Evolutionary conservation across 1,140 invertebrate genomes (phyloP).

Genomic region (Diuraphis noxia): DNA sequence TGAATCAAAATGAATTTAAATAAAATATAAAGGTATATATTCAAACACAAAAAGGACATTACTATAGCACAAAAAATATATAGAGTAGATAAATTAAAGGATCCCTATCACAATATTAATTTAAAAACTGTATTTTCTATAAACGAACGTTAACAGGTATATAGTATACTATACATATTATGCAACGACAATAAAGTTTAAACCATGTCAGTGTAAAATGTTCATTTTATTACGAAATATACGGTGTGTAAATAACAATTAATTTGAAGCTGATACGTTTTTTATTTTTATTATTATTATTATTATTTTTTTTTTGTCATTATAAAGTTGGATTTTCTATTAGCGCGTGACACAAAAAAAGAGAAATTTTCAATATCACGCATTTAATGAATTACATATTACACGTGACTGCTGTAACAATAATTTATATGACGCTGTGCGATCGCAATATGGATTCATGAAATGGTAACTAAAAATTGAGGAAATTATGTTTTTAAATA

Average conservation of each 20-base stretch:
- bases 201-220: not conserved
- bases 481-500: not conserved
- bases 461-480: not conserved
- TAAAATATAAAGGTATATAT: not conserved
- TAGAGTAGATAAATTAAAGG: not conserved
- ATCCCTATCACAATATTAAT: not conserved
- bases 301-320: not conserved
- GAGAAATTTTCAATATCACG: not conserved
- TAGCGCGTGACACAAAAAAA: not conserved
- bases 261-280: not conserved
- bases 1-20: not conserved
- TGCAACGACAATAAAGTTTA: not conserved
- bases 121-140: not conserved
- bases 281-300: not conserved
- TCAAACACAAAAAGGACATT: not conserved
- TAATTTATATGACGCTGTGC: not conserved
- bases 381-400: not conserved
- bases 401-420: not conserved
- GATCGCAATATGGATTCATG: not conserved
- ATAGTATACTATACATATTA: not conserved
- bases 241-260: not conserved
- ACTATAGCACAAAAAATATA: not conserved
- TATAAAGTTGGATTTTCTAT: not conserved
- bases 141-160: not conserved
- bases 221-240: not conserved